These are phyloP conservation scores for Danio choprae DNA, from an alignment of 2,797 vertebrate genomes.

Conservation along the genomic window DNA sequence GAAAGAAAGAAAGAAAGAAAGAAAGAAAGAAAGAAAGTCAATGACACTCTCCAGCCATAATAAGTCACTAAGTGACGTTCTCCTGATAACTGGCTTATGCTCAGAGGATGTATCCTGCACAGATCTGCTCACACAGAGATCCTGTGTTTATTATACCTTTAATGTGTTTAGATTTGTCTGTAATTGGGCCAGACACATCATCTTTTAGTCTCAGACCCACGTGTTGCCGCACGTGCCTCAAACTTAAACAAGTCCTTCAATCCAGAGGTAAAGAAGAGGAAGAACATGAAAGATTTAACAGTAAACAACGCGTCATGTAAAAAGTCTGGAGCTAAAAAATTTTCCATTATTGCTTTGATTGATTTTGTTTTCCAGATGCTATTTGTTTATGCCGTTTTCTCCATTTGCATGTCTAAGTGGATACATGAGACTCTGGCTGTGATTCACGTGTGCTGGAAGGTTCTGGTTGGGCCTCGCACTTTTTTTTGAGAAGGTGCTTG, in stretches of 20 bases:
- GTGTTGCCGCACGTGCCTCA: neutral
- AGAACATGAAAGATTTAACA: slow-evolving; percentile 5
- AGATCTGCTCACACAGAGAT: slow-evolving; percentile 31
- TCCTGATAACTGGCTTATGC: slow-evolving; percentile 11
- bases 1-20: neutral
- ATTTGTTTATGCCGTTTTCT: neutral
- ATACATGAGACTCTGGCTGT: neutral
- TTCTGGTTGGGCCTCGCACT: neutral
- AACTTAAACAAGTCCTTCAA: neutral
- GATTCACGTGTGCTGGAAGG: neutral
- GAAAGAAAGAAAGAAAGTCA: neutral
- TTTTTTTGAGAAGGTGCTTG: slow-evolving; percentile 60
- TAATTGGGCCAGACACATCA: slow-evolving; percentile 40
- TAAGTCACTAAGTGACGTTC: neutral
- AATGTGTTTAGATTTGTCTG: slow-evolving; percentile 58
- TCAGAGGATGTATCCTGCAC: slow-evolving; percentile 41
- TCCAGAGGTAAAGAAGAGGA: neutral
- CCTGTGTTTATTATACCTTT: slow-evolving; percentile 54
- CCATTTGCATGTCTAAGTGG: neutral
- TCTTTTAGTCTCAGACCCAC: slow-evolving; percentile 17
- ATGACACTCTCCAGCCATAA: slow-evolving; percentile 11
- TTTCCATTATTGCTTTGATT: slow-evolving; percentile 2
- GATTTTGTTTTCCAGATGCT: slow-evolving; percentile 15
- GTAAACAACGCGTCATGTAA: slow-evolving; percentile 13
- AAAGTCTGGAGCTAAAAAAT: neutral